Evolutionary conservation across 1,140 invertebrate species (phyloP), one percentile per base, ranked within the genome.

Genomic region (Doryteuthis pealeii): DNA sequence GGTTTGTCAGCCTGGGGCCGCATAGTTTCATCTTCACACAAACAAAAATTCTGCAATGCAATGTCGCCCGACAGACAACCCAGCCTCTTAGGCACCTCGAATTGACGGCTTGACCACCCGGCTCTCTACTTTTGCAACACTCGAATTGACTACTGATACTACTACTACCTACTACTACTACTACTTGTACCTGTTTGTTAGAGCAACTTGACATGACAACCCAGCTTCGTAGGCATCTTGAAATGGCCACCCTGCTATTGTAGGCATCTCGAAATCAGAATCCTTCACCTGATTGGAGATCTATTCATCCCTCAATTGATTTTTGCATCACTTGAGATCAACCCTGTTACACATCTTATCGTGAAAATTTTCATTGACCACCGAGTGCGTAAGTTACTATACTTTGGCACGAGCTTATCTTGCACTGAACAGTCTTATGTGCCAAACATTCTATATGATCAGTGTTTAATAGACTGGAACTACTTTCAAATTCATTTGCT

Each of bases 281-380:
- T 40, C 35, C 10, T 40, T 40, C n/a, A n/a, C n/a, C n/a, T 54
- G 49, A 54, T 54, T 54, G 49, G 49, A 54, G 49, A 54, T 54
- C 49, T n/a, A n/a, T 54, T n/a, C 58, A n/a, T 62, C 58, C 35
- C 35, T 40, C 35, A 40, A 40, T 40, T 10, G 28, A 62, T 62
- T 62, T 30, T 62, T 62, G 4, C 58, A 15, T 4, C 58, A 62
- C 58, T 62, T 62, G 58, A 62, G 58, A 62, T 26, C 58, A 62
- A 62, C 58, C 58, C 22, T 62, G 58, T 62, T 62, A 26, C 28
- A 26, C 58, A 30, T 14, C 49, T 54, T 54, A 54, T 62, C 58
- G 58, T 62, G 58, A 62, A 62, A 54, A 62, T 15, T 62, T 30
- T 62, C 58, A 62, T 62, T 62, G 58, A 62, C 58, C 22, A 30